Evolutionary conservation across 2,113 vertebrate species (phyloP), one percentile per base, ranked within the genome.

Genomic region (Gadus chalcogrammus): DNA sequence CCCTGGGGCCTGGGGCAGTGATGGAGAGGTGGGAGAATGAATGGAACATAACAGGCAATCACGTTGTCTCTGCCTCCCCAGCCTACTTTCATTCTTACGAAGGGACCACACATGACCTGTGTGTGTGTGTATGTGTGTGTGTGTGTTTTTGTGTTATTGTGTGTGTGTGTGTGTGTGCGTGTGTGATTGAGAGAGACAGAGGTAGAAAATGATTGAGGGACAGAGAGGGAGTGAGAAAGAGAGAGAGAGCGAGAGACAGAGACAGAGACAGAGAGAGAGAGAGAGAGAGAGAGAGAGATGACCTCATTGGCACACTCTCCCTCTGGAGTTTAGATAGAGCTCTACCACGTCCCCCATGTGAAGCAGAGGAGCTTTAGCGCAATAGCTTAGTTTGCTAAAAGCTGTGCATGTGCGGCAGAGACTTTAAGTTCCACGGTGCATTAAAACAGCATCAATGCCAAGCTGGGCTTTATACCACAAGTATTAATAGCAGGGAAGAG

Each of bases 401-500:
- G 8, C 11, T 12, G 42, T 13, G 82, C 79, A 72, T 68, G 42
- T 12, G 48, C 13, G 12, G 31, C 12, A 58, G 31, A 4, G 38
- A 18, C 38, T n/a, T 24, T 12, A 5, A 71, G 79, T 83, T 81
- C 82, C 75, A 70, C 70, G 66, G 28, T 69, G 77, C 75, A 85
- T 85, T 87, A 82, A 76, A 73, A 60, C 11, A n/a, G 42, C 42
- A 48, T 1, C 42, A 82, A 86, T 68, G 81, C 74, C 71, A 48
- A 61, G 65, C 65, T 16, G 73, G 79, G 74, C 72, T 69, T 81
- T 78, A 77, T 69, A 15, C 31, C 1, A n/a, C 65, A 27, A 76
- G 70, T 72, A 82, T 79, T 80, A 75, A 72, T 65, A 68, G 71
- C 63, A 48, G 60, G 76, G 65, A 28, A 64, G 56, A 48, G 18